Evolutionary conservation across 2,797 vertebrate genomes (phyloP), one percentile per base, ranked within the genome.

Genomic region (Pseudopleuronectes americanus): DNA sequence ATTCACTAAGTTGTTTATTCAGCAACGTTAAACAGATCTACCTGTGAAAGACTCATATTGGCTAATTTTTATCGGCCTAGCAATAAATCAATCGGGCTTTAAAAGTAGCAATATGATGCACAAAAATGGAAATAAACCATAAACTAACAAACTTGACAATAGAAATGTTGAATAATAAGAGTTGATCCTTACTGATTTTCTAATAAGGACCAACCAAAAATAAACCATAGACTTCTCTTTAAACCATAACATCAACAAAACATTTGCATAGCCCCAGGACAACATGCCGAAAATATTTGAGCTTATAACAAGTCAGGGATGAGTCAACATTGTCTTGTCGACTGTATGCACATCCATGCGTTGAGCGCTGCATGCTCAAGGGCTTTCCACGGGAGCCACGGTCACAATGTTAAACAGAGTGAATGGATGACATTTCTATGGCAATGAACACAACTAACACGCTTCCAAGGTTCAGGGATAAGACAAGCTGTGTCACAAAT

Each of bases 401-500:
- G n/a, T 66, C 23, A 69, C 54, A 61, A 58, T 68, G 59, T 54
- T 76, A 45, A 60, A 76, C 49, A 38, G 51, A 74, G 14, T 69
- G n/a, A 79, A 74, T 38, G 52, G 53, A 16, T 36, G 16, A 78
- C 9, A 71, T 83, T 63, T 71, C 61, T 66, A 54, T 31, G 12
- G 23, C 21, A 59, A 16, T 54, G 63, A 74, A 68, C 55, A 47
- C 26, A 72, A 77, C 65, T 74, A 65, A 79, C 53, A 57, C 61
- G 49, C 41, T 21, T 74, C 68, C 68, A 41, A 53, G 68, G 55
- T 56, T 69, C 31, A 33, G 31, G 31, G 31, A 33, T 33, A 33
- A 33, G 31, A 33, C 2, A 9, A 33, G 31, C 31, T 33, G 31
- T 8, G 31, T 33, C 31, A 9, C 31, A 33, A 9, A 33, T 33